phyloP scores from a whole-genome alignment of 2,113 vertebrate genomes.

The Laticauda colubrina region DNA sequence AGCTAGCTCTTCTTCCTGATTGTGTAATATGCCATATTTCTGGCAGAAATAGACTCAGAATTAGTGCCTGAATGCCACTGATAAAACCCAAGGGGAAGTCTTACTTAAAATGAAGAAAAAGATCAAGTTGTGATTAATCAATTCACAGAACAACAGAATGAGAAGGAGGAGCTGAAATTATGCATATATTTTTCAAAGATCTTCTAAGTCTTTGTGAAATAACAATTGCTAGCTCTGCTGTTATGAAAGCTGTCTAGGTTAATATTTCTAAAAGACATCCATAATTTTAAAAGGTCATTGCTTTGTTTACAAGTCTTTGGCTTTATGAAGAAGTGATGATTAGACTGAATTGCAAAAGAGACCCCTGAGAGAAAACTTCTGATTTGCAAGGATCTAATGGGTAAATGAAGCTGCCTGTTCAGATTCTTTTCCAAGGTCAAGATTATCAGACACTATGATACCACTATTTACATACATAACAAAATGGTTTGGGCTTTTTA shows the following conservation, averaged over 20 bases:
- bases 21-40: not conserved
- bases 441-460: not conserved
- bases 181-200: not conserved
- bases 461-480: not conserved
- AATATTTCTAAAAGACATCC: not conserved
- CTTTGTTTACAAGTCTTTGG: not conserved
- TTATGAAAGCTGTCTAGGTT: not conserved
- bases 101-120: not conserved
- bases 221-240: not conserved
- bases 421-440: not conserved
- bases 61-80: not conserved
- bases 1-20: not conserved
- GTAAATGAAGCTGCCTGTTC: not conserved
- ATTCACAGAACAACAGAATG: not conserved
- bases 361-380: not conserved
- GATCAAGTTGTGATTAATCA: not conserved
- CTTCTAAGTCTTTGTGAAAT: not conserved
- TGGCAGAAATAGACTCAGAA: not conserved
- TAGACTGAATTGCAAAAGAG: not conserved
- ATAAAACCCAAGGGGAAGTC: not conserved
- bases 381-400: not conserved
- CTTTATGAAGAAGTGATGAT: not conserved
- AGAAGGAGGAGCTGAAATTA: not conserved
- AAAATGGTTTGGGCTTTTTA: not conserved
- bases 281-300: not conserved